Conservation (phyloP, 2,888 invertebrate genomes). For the Monoplex corrugatus region DNA sequence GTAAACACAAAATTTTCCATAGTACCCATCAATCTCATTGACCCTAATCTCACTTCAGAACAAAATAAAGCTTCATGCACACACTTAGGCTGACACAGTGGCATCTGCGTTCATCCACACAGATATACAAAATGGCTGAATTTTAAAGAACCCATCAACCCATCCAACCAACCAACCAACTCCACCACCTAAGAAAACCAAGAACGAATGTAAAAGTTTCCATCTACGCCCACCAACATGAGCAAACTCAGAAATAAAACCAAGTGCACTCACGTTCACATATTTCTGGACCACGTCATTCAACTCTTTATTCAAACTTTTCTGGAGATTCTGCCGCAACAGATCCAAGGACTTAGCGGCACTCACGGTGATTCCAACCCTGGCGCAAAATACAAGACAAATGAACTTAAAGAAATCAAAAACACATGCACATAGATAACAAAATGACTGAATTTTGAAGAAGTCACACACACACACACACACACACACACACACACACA, state of each 20-base stretch:
- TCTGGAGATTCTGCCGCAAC: conserved; percentile 89
- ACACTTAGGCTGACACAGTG: neutral
- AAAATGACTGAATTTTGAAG: no score
- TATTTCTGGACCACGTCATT: conserved; percentile 90
- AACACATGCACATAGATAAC: no score
- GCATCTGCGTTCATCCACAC: neutral
- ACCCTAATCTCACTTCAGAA: no score
- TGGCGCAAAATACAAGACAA: conserved; percentile 55
- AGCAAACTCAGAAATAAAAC: no score
- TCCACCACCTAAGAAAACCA: neutral
- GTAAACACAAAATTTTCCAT: no score
- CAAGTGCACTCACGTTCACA: conserved; percentile 85
- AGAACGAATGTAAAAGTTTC: neutral
- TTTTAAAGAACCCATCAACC: no score
- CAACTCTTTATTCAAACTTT: conserved; percentile 89
- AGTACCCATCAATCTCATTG: no score
- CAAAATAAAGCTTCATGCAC: neutral
- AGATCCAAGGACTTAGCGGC: conserved; percentile 89
- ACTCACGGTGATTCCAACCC: conserved; percentile 82
- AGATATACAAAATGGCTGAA: no score
- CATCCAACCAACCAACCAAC: no score
- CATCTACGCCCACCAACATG: neutral
- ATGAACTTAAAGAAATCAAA: no score
- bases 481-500: no score
- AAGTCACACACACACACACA: no score